Evolutionary conservation across 2,797 vertebrate species (phyloP).

Genomic region (Gymnothorax javanicus): DNA sequence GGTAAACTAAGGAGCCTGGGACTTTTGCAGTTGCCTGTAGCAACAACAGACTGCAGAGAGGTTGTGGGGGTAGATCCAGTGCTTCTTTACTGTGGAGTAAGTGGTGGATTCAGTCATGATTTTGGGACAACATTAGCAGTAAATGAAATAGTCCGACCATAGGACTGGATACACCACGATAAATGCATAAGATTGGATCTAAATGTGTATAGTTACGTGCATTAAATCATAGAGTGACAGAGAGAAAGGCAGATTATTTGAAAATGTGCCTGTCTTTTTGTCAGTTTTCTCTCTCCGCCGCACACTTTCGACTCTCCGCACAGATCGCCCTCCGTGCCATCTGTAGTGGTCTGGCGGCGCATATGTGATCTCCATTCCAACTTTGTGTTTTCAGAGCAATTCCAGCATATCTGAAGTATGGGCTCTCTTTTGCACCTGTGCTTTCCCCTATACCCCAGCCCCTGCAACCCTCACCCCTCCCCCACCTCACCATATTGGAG

Average conservation of each 20-base stretch:
- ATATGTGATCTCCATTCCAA: conserved; percentile 59
- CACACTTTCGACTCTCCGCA: conserved; percentile 52
- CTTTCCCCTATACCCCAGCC: conserved; percentile 50
- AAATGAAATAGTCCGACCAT: not conserved
- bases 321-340: conserved; percentile 47
- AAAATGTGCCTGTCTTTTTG: too few relatives aligned
- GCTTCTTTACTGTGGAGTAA: not conserved
- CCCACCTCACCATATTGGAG: conserved; percentile 51
- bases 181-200: not conserved
- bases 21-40: conserved; percentile 22
- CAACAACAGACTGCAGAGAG: not conserved
- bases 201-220: too few relatives aligned
- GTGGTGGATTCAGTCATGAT: not conserved
- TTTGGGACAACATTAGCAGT: not conserved
- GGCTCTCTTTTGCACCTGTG: conserved; percentile 71
- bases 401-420: conserved; percentile 60
- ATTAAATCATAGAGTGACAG: too few relatives aligned
- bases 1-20: not conserved
- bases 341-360: conserved; percentile 45
- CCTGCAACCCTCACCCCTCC: conserved; percentile 21
- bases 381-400: conserved; percentile 64
- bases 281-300: not conserved
- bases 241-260: too few relatives aligned
- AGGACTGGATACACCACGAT: not conserved
- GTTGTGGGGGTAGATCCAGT: too few relatives aligned